Base-by-base conservation (phyloP, 2,113 vertebrate genomes). In the Pyxicephalus adspersus region DNA sequence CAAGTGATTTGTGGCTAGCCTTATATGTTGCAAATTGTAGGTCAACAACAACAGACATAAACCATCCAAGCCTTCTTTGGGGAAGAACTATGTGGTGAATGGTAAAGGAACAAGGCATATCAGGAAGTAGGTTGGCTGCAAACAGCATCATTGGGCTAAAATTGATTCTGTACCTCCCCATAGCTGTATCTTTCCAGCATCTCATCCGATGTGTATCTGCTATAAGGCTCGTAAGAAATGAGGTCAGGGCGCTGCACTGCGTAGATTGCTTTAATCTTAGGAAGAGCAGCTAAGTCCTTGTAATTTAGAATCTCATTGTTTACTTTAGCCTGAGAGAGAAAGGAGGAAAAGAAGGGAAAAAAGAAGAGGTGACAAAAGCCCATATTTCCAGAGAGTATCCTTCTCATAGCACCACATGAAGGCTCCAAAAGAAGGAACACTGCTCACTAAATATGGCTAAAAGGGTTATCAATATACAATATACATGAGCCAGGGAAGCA, bases 241-340 rank as follows among this genome's bases (percentile, higher is more conserved):
- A 98, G 96, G 92, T 98, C 96, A 54, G 98, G 98, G 85, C 94
- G 95, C 85, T 97, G 96, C 86, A 99, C 94, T 90, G 98, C 96
- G 70, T 99, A 98, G 94, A 99, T 99, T 91, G 97, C 94, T 91
- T 98, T 99, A 93, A 98, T 94, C 95, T 98, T 98, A 94, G 97
- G 98, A 90, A 99, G 95, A 87, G 97, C 97, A 85, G 98, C 98
- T 91, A 99, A 94, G 89, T 98, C 96, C 96, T 96, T 98, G 95
- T 99, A 99, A 95, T 95, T 95, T 95, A 99, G 96, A 91, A 98
- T 94, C 91, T 98, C 95, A 93, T 96, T 96, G 94, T 97, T 95
- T 95, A 99, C 94, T 94, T 95, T 99, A 92, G 97, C 97, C 98
- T 99, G 90, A 91, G 90, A 94, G 89, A 95, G 87, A 92, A 91